Evolutionary conservation across 2,888 invertebrate genomes (phyloP).

Genomic region (Caenorhabditis wallacei): DNA sequence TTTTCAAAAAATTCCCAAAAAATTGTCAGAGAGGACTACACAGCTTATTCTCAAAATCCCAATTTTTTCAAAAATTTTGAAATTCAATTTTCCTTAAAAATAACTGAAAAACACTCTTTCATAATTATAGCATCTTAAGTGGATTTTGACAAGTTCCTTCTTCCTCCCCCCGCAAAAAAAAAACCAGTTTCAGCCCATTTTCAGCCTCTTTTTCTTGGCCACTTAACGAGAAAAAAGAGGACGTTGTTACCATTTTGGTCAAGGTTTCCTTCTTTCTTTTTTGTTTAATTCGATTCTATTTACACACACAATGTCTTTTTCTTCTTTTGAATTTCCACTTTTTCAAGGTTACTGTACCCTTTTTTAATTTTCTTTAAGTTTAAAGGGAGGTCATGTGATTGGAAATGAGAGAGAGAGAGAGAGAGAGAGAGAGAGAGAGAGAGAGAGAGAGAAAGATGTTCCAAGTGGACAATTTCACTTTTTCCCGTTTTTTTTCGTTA

Average conservation of each 20-base stretch:
- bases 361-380: background rate
- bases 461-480: too few relatives aligned
- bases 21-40: too few relatives aligned
- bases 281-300: slow-evolving; percentile 57
- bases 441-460: too few relatives aligned
- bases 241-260: slow-evolving; percentile 12
- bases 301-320: slow-evolving; percentile 10
- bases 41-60: too few relatives aligned
- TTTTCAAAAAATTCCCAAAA: too few relatives aligned
- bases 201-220: background rate
- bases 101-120: too few relatives aligned
- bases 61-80: too few relatives aligned
- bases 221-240: background rate
- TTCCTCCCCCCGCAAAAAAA: background rate
- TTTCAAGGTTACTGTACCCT: slow-evolving; percentile 49
- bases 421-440: too few relatives aligned
- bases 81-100: too few relatives aligned
- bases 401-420: too few relatives aligned
- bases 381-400: slow-evolving; percentile 2
- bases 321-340: slow-evolving; percentile 4
- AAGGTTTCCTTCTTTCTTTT: slow-evolving; percentile 21
- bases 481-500: too few relatives aligned
- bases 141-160: background rate
- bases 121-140: too few relatives aligned
- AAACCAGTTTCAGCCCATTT: background rate